These are phyloP conservation scores for Erebia ligea DNA, from an alignment of 2,888 invertebrate species.

Conservation along the genomic window DNA sequence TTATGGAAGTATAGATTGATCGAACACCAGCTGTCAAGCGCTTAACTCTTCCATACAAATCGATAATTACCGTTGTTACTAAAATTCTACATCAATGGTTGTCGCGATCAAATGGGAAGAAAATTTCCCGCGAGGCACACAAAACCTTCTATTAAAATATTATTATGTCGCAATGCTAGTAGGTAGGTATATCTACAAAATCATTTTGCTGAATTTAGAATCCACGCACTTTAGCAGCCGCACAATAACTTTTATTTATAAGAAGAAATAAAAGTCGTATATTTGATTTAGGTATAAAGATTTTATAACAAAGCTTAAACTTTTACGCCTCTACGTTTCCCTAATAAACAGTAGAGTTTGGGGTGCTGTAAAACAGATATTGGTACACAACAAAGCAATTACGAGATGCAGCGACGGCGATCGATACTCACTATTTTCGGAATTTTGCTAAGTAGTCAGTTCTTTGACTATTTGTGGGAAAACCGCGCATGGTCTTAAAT, in stretches of 20 bases:
- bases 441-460: not conserved
- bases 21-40: no score
- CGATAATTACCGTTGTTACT: no score
- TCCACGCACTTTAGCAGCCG: not conserved
- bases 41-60: no score
- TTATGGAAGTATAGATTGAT: no score
- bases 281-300: not conserved
- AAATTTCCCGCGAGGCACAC: no score
- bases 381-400: conserved; percentile 76
- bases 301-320: not conserved
- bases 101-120: no score
- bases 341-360: conserved; percentile 2
- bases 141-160: no score
- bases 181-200: not conserved
- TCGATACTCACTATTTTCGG: conserved; percentile 58
- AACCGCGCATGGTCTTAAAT: not conserved
- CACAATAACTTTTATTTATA: not conserved
- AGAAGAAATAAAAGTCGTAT: not conserved
- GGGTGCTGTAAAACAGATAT: conserved; percentile 46
- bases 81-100: no score
- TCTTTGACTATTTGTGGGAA: not conserved
- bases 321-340: not conserved
- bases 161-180: no score
- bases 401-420: conserved; percentile 59
- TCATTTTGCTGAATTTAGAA: not conserved